These are phyloP conservation scores for Drosophila watanabei DNA, from an alignment of 1,140 invertebrate genomes.

Conservation along the genomic window DNA sequence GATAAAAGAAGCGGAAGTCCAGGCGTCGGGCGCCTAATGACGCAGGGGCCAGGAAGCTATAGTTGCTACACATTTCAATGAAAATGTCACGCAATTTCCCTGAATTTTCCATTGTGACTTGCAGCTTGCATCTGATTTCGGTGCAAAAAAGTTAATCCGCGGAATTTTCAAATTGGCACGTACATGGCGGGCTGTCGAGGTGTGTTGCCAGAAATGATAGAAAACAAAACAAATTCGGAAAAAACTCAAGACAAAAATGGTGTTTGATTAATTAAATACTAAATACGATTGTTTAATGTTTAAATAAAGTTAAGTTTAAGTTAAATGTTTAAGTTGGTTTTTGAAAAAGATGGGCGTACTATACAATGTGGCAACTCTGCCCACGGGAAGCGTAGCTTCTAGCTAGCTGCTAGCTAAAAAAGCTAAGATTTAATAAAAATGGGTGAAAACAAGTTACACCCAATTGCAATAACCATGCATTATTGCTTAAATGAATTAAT, in stretches of 20 bases:
- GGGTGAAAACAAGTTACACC: too few relatives aligned
- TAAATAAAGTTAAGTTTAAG: too few relatives aligned
- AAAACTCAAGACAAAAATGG: neutral
- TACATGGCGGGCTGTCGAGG: slow-evolving; percentile 18
- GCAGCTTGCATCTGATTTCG: slow-evolving; percentile 31
- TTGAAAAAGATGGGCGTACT: neutral
- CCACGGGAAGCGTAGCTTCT: too few relatives aligned
- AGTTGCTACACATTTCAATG: slow-evolving; percentile 29
- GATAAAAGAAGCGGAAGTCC: slow-evolving; percentile 49
- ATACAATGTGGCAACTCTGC: slow-evolving; percentile 5
- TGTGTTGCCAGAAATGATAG: slow-evolving; percentile 25
- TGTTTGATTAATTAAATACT: neutral
- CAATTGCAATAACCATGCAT: too few relatives aligned
- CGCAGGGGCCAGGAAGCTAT: neutral
- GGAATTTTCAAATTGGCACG: slow-evolving; percentile 63
- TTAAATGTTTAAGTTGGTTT: neutral
- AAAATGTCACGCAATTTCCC: slow-evolving; percentile 35
- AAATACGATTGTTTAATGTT: neutral
- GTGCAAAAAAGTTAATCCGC: slow-evolving; percentile 50
- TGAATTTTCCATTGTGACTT: slow-evolving; percentile 43
- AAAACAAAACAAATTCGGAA: neutral
- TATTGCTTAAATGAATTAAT: too few relatives aligned
- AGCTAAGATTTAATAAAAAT: too few relatives aligned
- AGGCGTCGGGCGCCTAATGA: slow-evolving; percentile 22
- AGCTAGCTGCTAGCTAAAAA: neutral